Evolutionary conservation across 1,140 invertebrate species (phyloP).

Genomic region (Paraescarpia echinospica): DNA sequence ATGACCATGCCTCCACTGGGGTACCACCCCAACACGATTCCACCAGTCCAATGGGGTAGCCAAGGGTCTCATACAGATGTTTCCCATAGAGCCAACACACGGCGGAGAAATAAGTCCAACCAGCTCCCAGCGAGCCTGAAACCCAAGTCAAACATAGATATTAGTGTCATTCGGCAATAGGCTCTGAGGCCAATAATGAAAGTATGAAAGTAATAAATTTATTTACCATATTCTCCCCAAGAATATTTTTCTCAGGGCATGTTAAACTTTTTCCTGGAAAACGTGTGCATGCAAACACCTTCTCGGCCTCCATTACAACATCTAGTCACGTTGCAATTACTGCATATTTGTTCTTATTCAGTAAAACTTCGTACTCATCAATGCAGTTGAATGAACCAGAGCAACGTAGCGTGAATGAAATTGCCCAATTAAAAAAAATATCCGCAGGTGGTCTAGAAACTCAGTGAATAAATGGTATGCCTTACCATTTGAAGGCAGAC

Average conservation of each 20-base stretch:
- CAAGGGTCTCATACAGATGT: slow-evolving; percentile 36
- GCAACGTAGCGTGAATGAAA: no score
- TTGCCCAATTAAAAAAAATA: no score
- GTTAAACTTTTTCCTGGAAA: background rate
- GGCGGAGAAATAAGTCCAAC: background rate
- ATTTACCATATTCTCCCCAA: background rate
- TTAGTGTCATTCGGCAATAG: background rate
- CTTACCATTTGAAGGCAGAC: background rate
- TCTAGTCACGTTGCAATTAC: no score
- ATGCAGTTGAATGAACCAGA: no score
- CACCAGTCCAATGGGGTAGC: slow-evolving; percentile 45
- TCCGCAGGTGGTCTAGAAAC: no score
- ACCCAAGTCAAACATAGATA: background rate
- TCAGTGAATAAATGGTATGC: no score
- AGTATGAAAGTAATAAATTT: background rate
- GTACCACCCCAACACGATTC: slow-evolving; percentile 50
- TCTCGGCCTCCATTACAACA: no score
- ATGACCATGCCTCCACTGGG: slow-evolving; percentile 50
- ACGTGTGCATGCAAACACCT: background rate
- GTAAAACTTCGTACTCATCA: no score
- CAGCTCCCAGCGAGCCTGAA: background rate
- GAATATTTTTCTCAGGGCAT: background rate
- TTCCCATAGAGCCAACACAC: slow-evolving; percentile 48
- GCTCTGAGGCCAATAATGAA: background rate
- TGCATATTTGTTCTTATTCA: no score